phyloP scores from a whole-genome alignment of 2,797 vertebrate species.

The Argyrosomus regius region DNA sequence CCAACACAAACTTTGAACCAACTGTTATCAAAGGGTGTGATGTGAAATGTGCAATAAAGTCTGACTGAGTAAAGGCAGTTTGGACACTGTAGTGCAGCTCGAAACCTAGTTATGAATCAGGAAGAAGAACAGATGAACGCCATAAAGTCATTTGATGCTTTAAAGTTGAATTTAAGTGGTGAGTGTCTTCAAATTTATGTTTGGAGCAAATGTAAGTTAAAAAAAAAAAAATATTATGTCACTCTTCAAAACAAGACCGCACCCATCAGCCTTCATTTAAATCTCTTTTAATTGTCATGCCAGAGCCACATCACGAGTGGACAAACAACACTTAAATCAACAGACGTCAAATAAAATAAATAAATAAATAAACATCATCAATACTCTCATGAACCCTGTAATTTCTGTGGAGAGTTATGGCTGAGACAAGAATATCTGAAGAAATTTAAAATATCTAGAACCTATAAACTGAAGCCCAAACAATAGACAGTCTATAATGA shows the following conservation, averaged over 20 bases:
- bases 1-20: not conserved
- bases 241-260: constrained; percentile 2
- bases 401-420: constrained; percentile 4
- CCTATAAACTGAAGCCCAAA: constrained; percentile 19
- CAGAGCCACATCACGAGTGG: constrained; percentile 1
- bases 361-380: constrained; percentile 6
- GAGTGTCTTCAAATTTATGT: not conserved
- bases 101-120: not conserved
- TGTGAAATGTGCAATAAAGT: not conserved
- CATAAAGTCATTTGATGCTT: not conserved
- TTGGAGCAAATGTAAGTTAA: not conserved
- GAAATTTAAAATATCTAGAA: not conserved
- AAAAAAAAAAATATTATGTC: not conserved
- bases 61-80: no score
- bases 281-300: constrained; percentile 9
- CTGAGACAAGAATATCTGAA: not conserved
- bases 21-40: not conserved
- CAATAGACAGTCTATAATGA: not conserved
- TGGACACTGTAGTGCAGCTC: not conserved
- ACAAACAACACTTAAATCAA: constrained; percentile 35
- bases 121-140: not conserved
- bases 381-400: constrained; percentile 5
- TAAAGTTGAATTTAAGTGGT: not conserved
- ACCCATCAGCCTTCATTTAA: constrained; percentile 1
- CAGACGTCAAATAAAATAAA: constrained; percentile 14